phyloP scores from a whole-genome alignment of 1,140 invertebrate genomes.

The Frieseomelitta varia region DNA sequence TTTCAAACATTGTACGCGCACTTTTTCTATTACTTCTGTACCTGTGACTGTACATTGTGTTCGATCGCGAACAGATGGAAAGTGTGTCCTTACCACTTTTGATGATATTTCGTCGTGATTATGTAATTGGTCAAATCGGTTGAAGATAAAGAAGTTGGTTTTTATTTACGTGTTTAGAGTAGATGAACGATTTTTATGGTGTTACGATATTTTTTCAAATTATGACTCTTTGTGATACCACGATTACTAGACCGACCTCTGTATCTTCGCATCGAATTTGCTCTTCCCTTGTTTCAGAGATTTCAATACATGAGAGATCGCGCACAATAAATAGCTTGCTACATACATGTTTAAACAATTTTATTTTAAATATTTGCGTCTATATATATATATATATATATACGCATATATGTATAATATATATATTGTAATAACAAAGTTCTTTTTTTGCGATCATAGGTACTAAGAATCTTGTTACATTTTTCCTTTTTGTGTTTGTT shows the following conservation, averaged over 20 bases:
- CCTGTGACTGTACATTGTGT: slow-evolving; percentile 33
- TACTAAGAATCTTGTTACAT: slow-evolving; percentile 17
- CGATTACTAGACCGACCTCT: slow-evolving; percentile 1
- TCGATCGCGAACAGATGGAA: background rate
- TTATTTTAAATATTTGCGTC: background rate
- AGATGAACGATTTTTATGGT: slow-evolving; percentile 18
- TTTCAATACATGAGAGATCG: background rate
- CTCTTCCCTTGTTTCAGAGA: background rate
- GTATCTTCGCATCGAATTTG: background rate
- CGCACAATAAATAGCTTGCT: slow-evolving; percentile 7
- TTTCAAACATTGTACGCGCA: slow-evolving; percentile 42
- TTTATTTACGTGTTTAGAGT: slow-evolving; percentile 26
- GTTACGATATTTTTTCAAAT: slow-evolving; percentile 19
- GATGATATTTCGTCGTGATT: background rate
- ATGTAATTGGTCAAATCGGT: background rate
- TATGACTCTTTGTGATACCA: slow-evolving; percentile 6
- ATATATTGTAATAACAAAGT: slow-evolving; percentile 1
- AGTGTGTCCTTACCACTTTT: slow-evolving; percentile 1
- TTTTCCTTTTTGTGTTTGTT: background rate
- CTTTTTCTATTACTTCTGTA: slow-evolving; percentile 49
- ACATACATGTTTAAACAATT: background rate
- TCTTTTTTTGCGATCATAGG: slow-evolving; percentile 31
- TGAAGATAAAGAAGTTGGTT: slow-evolving; percentile 14
- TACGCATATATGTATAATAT: background rate
- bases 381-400: background rate